A percentile compares a stretch with the other conserved stretches of the same genome.
Conservation (phyloP, 2,113 vertebrate genomes). For the Anhinga anhinga region DNA sequence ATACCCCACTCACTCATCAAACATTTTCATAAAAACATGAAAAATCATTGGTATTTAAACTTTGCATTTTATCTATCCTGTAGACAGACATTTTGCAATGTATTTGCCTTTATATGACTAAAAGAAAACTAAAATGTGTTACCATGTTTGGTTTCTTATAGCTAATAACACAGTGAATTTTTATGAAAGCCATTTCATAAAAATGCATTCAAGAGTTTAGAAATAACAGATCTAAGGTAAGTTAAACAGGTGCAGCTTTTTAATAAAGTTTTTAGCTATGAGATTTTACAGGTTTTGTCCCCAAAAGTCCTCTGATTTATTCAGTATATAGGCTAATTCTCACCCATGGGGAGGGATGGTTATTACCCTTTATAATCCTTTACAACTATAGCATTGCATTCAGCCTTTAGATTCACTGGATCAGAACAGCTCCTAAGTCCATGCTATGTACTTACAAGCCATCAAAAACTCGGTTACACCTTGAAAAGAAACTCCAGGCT, state of each 20-base stretch:
- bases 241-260: neutral
- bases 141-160: neutral
- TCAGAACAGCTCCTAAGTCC: neutral
- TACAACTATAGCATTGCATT: neutral
- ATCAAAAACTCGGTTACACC: neutral
- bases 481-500: neutral
- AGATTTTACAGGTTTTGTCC: neutral
- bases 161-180: neutral
- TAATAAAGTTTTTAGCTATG: neutral
- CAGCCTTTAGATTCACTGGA: neutral
- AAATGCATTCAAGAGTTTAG: neutral
- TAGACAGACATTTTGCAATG: neutral
- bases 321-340: neutral
- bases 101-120: neutral
- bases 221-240: neutral
- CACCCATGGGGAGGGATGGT: neutral
- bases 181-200: neutral
- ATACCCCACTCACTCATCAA: accelerated
- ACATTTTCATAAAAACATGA: neutral
- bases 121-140: neutral
- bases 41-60: neutral
- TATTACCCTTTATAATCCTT: neutral
- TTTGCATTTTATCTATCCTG: neutral
- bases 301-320: neutral
- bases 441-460: neutral